phyloP scores from a whole-genome alignment of 2,888 invertebrate species.

The Ariolimax columbianus region DNA sequence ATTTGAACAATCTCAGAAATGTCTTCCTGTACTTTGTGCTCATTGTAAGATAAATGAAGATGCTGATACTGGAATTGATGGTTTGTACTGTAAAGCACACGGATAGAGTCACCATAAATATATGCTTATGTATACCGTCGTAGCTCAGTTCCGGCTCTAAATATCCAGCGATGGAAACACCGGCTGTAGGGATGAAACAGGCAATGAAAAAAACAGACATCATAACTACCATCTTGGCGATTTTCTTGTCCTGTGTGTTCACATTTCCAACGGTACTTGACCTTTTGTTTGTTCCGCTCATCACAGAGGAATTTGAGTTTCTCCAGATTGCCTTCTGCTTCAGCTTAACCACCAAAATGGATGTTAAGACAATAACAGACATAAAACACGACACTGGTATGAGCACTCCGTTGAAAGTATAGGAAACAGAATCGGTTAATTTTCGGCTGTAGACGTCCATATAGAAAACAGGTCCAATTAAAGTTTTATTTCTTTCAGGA shows the following conservation, averaged over 20 bases:
- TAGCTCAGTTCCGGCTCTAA: slow-evolving; percentile 16
- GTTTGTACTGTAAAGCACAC: background rate
- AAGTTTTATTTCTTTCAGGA: slow-evolving; percentile 17
- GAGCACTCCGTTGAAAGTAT: slow-evolving; percentile 3
- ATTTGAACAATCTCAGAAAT: slow-evolving; percentile 4
- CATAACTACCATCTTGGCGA: slow-evolving; percentile 14
- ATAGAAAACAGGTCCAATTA: background rate
- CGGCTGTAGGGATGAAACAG: slow-evolving; percentile 10
- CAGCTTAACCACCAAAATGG: background rate
- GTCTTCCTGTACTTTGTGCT: slow-evolving; percentile 25
- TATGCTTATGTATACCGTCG: slow-evolving; percentile 12
- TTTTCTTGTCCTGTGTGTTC: background rate
- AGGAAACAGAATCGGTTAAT: background rate
- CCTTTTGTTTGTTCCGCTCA: background rate
- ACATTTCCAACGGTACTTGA: background rate
- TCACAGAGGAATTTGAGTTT: background rate
- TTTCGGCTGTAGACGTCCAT: background rate
- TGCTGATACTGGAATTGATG: slow-evolving; percentile 16
- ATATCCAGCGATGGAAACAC: background rate
- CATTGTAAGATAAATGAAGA: slow-evolving; percentile 26
- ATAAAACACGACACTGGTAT: slow-evolving; percentile 31
- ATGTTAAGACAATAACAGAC: background rate
- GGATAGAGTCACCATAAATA: slow-evolving; percentile 4
- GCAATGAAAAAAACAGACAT: slow-evolving; percentile 12
- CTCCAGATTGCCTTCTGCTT: slow-evolving; percentile 1